Percentiles rank a stretch among this genome's conserved stretches.
phyloP scores from a whole-genome alignment of 1,140 invertebrate genomes.

The Papilio xuthus region DNA sequence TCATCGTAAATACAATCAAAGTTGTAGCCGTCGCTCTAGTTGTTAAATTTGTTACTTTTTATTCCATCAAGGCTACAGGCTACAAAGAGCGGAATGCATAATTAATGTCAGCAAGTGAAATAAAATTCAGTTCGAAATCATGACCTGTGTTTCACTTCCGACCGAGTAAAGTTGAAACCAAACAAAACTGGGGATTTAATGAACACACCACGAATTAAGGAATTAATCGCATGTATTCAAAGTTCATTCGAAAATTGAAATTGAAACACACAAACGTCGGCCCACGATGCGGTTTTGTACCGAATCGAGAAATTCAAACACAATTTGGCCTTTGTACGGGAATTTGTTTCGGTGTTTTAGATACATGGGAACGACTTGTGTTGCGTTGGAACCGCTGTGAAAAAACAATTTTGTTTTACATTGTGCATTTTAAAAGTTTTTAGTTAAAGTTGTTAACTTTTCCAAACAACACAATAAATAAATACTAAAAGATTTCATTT shows the following conservation, averaged over 20 bases:
- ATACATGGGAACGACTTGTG: constrained; percentile 15
- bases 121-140: constrained; percentile 42
- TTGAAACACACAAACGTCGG: constrained; percentile 31
- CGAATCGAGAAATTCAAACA: constrained; percentile 27
- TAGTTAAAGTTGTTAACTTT: neutral
- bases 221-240: constrained; percentile 38
- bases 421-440: neutral
- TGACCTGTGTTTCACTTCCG: constrained; percentile 44
- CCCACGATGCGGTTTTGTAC: constrained; percentile 20
- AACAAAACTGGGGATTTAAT: constrained; percentile 45
- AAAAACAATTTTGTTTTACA: neutral
- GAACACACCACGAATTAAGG: constrained; percentile 42
- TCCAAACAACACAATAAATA: neutral
- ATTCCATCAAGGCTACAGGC: constrained; percentile 8
- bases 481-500: neutral
- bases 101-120: constrained; percentile 42
- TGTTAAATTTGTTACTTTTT: constrained; percentile 31
- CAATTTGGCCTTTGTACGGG: constrained; percentile 28
- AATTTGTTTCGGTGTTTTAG: constrained; percentile 33
- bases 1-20: constrained; percentile 28
- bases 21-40: constrained; percentile 22
- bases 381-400: neutral
- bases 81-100: constrained; percentile 37
- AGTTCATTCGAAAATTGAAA: constrained; percentile 29
- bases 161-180: constrained; percentile 45